phyloP scores from a whole-genome alignment of 2,797 vertebrate genomes.

The Lagodon rhomboides region DNA sequence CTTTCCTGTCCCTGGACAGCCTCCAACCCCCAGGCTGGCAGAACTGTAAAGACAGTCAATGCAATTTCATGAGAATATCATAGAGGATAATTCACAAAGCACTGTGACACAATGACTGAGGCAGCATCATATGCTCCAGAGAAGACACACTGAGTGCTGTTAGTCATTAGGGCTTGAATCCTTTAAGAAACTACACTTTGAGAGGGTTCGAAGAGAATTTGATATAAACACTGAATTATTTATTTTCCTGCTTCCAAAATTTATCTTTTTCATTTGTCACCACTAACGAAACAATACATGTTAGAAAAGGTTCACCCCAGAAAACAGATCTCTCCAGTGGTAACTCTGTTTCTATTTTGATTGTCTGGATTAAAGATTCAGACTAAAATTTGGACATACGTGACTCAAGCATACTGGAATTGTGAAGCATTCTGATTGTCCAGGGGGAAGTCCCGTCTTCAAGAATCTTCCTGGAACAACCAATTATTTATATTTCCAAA shows the following conservation, averaged over 20 bases:
- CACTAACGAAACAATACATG: background rate
- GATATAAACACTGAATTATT: background rate
- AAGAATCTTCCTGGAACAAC: constrained; percentile 38
- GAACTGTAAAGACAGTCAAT: constrained; percentile 86
- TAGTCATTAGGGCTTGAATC: background rate
- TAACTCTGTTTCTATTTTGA: background rate
- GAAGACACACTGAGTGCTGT: background rate
- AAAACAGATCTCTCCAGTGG: background rate
- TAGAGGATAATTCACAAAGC: background rate
- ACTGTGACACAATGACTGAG: background rate
- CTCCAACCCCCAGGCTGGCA: constrained; percentile 98
- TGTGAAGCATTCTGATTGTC: constrained; percentile 7
- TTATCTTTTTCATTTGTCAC: background rate
- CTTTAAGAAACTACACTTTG: background rate
- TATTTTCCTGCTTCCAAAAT: background rate
- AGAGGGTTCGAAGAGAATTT: background rate
- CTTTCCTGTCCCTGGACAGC: constrained; percentile 92
- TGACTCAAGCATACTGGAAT: background rate
- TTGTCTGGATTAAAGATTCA: constrained; percentile 1
- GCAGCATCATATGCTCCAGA: background rate
- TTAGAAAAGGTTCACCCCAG: background rate
- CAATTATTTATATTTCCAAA: constrained; percentile 33
- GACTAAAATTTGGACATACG: background rate
- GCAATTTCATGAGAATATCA: constrained; percentile 10
- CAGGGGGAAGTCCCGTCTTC: background rate